These are phyloP conservation scores for Festucalex cinctus DNA, from an alignment of 2,113 vertebrate species.

Conservation along the genomic window DNA sequence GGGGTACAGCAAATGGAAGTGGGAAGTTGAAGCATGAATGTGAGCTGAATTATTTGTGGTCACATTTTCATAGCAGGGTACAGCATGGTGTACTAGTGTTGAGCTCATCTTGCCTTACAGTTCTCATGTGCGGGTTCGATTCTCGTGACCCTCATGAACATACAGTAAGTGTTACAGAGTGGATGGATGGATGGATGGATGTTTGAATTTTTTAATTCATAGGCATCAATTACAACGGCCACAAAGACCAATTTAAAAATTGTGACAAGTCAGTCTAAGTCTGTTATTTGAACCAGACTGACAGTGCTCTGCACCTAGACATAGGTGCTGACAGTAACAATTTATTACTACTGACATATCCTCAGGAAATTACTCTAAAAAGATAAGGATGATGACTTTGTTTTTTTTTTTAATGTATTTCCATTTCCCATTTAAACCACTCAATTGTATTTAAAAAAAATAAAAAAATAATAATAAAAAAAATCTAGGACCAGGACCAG, in stretches of 20 bases:
- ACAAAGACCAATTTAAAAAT: neutral
- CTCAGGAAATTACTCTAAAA: neutral
- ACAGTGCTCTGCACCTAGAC: neutral
- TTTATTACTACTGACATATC: neutral
- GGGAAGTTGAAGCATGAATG: too few relatives aligned
- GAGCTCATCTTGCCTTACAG: neutral
- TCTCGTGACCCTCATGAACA: neutral
- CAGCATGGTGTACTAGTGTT: too few relatives aligned
- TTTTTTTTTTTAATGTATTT: neutral
- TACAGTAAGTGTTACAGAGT: neutral
- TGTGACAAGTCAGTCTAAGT: neutral
- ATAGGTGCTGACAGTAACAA: neutral
- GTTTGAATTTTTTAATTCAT: neutral
- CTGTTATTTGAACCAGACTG: neutral
- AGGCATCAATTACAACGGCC: too few relatives aligned
- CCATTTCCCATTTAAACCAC: neutral
- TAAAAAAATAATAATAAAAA: too few relatives aligned
- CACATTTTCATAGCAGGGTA: too few relatives aligned
- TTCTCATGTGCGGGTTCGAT: neutral
- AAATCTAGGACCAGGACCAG: neutral
- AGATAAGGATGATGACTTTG: neutral
- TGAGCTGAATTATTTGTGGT: too few relatives aligned
- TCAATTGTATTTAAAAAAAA: neutral
- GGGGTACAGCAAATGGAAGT: too few relatives aligned
- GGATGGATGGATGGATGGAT: neutral